These are phyloP conservation scores for Amblyjoppa fuscipennis DNA, from an alignment of 2,888 invertebrate genomes.

Conservation along the genomic window DNA sequence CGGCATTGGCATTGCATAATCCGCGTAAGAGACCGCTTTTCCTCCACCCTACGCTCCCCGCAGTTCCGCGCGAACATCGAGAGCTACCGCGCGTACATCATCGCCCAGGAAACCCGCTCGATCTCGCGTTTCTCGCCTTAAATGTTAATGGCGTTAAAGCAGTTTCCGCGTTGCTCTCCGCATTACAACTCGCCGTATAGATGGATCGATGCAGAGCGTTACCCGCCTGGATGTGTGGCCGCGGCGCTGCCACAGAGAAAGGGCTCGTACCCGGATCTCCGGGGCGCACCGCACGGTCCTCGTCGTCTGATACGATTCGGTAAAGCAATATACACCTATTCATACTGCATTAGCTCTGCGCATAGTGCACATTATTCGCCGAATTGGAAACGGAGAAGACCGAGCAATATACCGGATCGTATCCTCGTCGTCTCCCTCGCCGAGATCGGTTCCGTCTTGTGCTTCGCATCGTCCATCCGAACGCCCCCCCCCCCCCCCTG, in stretches of 20 bases:
- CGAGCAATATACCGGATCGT: constrained; percentile 38
- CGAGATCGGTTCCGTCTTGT: neutral
- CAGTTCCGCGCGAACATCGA: constrained; percentile 45
- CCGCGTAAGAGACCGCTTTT: constrained; percentile 44
- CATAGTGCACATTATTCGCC: constrained; percentile 42
- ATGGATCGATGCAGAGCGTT: neutral
- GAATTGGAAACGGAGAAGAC: constrained; percentile 48
- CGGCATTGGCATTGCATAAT: constrained; percentile 51
- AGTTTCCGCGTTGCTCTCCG: constrained; percentile 74
- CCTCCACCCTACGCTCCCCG: constrained; percentile 39
- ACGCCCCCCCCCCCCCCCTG: neutral
- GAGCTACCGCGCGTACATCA: constrained; percentile 32
- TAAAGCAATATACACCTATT: constrained; percentile 44
- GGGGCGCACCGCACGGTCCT: neutral
- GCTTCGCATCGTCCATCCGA: neutral
- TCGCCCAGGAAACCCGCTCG: constrained; percentile 65
- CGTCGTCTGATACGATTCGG: constrained; percentile 38
- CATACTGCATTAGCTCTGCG: constrained; percentile 37
- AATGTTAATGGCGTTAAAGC: constrained; percentile 81
- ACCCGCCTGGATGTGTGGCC: neutral
- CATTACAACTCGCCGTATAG: neutral
- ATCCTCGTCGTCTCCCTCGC: neutral
- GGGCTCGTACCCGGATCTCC: neutral
- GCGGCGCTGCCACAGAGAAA: neutral
- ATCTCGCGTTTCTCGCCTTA: constrained; percentile 72